Percentiles rank a stretch among this genome's conserved stretches.
These are phyloP conservation scores for Eurytoma adleriae DNA, from an alignment of 2,888 invertebrate species.

Conservation along the genomic window DNA sequence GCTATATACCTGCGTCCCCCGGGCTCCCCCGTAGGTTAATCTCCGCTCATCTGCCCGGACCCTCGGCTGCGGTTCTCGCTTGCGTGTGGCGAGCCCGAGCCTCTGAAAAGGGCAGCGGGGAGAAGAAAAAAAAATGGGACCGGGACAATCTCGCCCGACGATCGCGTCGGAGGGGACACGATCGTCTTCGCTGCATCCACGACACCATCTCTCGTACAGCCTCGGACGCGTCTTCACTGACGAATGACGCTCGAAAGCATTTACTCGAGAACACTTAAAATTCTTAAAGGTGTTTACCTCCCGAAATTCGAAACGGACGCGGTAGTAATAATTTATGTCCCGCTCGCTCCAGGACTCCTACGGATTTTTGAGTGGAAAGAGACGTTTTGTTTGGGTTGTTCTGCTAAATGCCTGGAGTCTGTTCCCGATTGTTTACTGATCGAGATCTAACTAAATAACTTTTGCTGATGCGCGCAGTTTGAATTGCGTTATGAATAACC, in stretches of 20 bases:
- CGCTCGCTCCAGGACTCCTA: background rate
- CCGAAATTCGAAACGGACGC: background rate
- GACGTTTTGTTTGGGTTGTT: background rate
- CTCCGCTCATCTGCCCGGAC: conserved; percentile 30
- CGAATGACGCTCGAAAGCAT: conserved; percentile 17
- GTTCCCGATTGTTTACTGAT: background rate
- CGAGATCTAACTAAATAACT: background rate
- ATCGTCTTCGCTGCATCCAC: conserved; percentile 42
- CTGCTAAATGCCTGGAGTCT: background rate
- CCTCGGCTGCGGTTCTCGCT: background rate
- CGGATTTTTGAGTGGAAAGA: conserved; percentile 4
- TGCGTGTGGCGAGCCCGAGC: conserved; percentile 18
- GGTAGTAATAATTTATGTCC: conserved; percentile 30
- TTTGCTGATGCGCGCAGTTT: background rate
- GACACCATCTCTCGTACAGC: conserved; percentile 36
- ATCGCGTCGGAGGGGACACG: conserved; percentile 10
- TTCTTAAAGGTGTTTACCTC: background rate
- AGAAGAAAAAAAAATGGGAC: background rate
- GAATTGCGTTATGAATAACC: no score
- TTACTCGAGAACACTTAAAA: conserved; percentile 2
- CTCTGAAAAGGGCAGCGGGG: conserved; percentile 19
- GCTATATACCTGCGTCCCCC: conserved; percentile 19
- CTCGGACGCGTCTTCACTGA: background rate
- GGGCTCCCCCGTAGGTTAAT: conserved; percentile 12
- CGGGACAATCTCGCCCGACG: conserved; percentile 25